Base-by-base conservation (phyloP, 2,888 invertebrate species). In the Cheilosia soror region DNA sequence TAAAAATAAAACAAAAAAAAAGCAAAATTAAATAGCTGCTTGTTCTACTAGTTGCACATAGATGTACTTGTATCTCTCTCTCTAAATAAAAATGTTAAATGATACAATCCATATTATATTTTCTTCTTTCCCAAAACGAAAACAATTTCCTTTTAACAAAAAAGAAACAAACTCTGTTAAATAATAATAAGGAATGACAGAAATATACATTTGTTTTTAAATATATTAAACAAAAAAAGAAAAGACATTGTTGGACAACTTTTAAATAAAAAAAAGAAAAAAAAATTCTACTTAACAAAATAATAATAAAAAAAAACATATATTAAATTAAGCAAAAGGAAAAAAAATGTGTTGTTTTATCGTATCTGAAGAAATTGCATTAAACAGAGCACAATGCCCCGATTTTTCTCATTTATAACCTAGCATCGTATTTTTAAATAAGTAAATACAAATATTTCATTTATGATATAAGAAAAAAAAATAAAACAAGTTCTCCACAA, bases 321-420 rank as follows among this genome's bases (percentile, higher is more conserved):
- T 66, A 57, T 55, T 33, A 68, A 83, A 44, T 69, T 71, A 78
- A 68, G 4, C 20, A 60, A 62, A 72, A 66, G 15, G 53, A 37
- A 60, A 82, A 82, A 80, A 82, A 72, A 71, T 68, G 78, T 72
- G 72, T 72, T 72, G 66, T 72, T 72, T 58, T 49, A 65, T 65
- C 65, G 66, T 72, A 71, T 63, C 25, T 63, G 62, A 83, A 78
- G 55, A 62, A 82, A 83, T 83, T 83, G 78, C 78, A 78, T 78
- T 58, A 76, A 81, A 11, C 55, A 47, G 77, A 71, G 65, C 81
- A 71, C 37, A 53, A 53, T 71, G 55, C 77, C 58, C 71, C 15
- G 31, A 55, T 20, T 51, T 57, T 69, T 58, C 25, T 58, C 7
- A 33, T 62, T 37, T 69, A 63, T 63, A 69, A 31, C 44, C 69